These are phyloP conservation scores for Dysdera silvatica DNA, from an alignment of 1,140 invertebrate genomes.

Conservation along the genomic window DNA sequence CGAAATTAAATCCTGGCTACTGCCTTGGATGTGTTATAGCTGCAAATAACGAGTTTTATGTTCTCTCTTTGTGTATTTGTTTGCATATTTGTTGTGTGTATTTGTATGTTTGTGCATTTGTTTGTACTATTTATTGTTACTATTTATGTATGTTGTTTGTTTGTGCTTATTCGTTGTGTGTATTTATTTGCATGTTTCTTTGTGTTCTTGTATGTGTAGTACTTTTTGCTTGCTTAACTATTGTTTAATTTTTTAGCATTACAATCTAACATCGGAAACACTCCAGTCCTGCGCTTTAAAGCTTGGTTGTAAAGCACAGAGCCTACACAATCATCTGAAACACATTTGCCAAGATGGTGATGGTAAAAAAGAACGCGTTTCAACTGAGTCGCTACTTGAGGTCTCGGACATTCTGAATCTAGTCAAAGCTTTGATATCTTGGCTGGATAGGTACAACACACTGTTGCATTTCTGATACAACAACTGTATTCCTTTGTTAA, in stretches of 20 bases:
- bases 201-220: not conserved
- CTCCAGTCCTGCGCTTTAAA: constrained; percentile 76
- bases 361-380: constrained; percentile 54
- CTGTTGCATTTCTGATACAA: too few relatives aligned
- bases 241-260: constrained; percentile 60
- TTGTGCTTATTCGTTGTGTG: not conserved
- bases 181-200: not conserved
- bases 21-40: too few relatives aligned
- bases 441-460: constrained; percentile 64
- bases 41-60: too few relatives aligned
- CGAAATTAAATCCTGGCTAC: too few relatives aligned
- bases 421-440: constrained; percentile 78
- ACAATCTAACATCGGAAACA: constrained; percentile 81
- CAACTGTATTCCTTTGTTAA: too few relatives aligned
- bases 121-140: not conserved
- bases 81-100: too few relatives aligned
- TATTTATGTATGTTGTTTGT: not conserved
- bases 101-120: too few relatives aligned
- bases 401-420: constrained; percentile 71
- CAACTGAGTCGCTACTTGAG: constrained; percentile 69
- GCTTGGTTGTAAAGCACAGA: constrained; percentile 70
- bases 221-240: constrained; percentile 3
- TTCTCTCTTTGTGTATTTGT: too few relatives aligned
- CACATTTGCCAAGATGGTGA: constrained; percentile 47
- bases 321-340: constrained; percentile 61